Base-by-base conservation (phyloP, 2,888 invertebrate genomes). In the Zeuzera pyrina region DNA sequence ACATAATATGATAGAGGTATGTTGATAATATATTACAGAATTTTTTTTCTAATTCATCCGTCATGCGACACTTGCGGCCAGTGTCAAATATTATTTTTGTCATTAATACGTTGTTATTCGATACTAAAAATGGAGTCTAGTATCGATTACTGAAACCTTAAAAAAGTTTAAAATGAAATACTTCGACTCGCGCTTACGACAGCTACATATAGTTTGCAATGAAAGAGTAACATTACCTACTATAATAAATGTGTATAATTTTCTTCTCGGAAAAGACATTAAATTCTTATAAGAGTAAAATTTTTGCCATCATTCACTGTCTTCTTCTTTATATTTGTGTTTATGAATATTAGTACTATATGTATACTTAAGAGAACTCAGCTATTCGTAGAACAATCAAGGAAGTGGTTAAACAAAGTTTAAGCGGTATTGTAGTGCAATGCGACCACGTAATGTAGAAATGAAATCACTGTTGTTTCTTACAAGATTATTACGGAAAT, bases 71-170 rank as follows among this genome's bases (percentile, higher is more conserved):
- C 76, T 67, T 47, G 55, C 42, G 60, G 51, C 53, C 60, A 63
- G 74, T 67, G 64, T 74, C 71, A 53, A 70, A 77, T 79, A 79
- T 72, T 65, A 72, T 71, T 73, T 78, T 76, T 62, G 63, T 72
- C 57, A 69, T 67, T 65, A 70, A 60, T 57, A 53, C 49, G 53
- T 45, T 46, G 69, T 56, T 66, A 78, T 56, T 60, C 63, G 71
- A 79, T 63, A 71, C 64, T 61, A 64, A 71, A 72, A 71, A 69
- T 65, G 62, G 69, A 58, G 47, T 42, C 43, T 43, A 34, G 56
- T 72, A 76, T 77, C 70, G 63, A 61, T 78, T 66, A 57, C 71
- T 44, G 77, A 79, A 71, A 66, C 78, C 79, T 56, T 79, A 74
- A 55, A 25, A 25, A 25, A 8, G 10, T 25, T 25, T 25, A 12